Evolutionary conservation across 1,140 invertebrate genomes (phyloP).

Genomic region (Drosophila orosa): DNA sequence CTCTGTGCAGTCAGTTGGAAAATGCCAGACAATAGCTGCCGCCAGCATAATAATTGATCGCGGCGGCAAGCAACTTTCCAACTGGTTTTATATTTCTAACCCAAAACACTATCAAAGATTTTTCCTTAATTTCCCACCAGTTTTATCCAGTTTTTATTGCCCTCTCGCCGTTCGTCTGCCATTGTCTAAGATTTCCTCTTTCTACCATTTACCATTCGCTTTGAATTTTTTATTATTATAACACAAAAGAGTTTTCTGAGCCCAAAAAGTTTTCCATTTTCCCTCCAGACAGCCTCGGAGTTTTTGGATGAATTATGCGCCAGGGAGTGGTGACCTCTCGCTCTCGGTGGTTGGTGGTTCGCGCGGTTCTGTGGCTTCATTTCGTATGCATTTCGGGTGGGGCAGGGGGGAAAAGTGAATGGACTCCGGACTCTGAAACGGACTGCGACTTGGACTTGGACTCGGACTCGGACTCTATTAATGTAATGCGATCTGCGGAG

Average conservation of each 20-base stretch:
- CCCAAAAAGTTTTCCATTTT: conserved; percentile 48
- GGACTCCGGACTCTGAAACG: conserved; percentile 16
- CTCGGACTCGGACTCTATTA: conserved; percentile 52
- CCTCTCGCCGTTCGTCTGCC: conserved; percentile 25
- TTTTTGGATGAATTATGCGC: conserved; percentile 64
- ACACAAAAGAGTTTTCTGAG: conserved; percentile 62
- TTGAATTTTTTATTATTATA: conserved; percentile 37
- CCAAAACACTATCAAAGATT: conserved; percentile 13
- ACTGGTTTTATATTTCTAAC: conserved; percentile 57
- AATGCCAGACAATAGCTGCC: conserved; percentile 59
- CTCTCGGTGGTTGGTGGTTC: conserved; percentile 55
- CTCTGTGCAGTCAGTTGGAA: conserved; percentile 57
- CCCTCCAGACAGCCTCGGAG: conserved; percentile 1
- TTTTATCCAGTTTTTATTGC: conserved; percentile 73
- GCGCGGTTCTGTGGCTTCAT: conserved; percentile 25
- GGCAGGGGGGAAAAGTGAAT: conserved; percentile 36
- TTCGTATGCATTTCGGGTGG: conserved; percentile 39
- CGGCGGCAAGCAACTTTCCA: conserved; percentile 57
- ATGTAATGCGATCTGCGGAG: conserved; percentile 66
- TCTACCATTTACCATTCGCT: neutral
- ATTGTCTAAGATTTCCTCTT: conserved; percentile 64
- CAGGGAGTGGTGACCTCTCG: conserved; percentile 68
- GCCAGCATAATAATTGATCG: conserved; percentile 69
- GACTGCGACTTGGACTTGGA: neutral
- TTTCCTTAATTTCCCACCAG: conserved; percentile 41